A percentile compares a stretch with the other conserved stretches of the same genome.
These are phyloP conservation scores for Formica exsecta DNA, from an alignment of 1,140 invertebrate species.

Conservation along the genomic window DNA sequence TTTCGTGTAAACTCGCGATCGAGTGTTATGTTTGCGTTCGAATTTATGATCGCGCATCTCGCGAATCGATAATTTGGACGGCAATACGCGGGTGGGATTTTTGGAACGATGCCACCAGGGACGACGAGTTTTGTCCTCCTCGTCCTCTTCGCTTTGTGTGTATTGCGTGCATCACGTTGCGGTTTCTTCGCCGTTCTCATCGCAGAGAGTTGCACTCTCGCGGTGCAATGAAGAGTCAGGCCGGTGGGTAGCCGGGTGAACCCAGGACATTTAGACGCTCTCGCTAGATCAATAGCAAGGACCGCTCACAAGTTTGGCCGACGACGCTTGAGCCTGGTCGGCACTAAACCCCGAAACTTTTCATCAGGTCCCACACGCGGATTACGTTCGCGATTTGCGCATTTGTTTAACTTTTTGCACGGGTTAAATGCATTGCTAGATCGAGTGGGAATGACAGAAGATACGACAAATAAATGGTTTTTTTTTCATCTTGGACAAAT, in stretches of 20 bases:
- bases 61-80: slow-evolving; percentile 36
- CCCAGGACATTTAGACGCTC: slow-evolving; percentile 74
- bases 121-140: slow-evolving; percentile 6
- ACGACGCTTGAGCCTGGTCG: slow-evolving; percentile 38
- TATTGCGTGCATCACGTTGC: not conserved
- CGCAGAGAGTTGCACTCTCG: slow-evolving; percentile 9
- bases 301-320: slow-evolving; percentile 64
- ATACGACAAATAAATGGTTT: not conserved
- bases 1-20: slow-evolving; percentile 31
- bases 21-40: not conserved
- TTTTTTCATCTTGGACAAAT: not conserved
- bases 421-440: not conserved
- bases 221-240: not conserved
- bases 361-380: not conserved
- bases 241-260: slow-evolving; percentile 73
- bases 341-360: slow-evolving; percentile 17
- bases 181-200: not conserved
- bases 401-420: not conserved
- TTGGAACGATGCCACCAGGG: slow-evolving; percentile 14
- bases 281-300: slow-evolving; percentile 77
- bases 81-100: not conserved
- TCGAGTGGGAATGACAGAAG: not conserved
- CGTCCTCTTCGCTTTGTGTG: too few species aligned
- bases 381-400: not conserved
- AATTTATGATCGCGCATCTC: slow-evolving; percentile 39